Percentiles rank a stretch among this genome's conserved stretches.
These are phyloP conservation scores for Triops cancriformis DNA, from an alignment of 1,140 invertebrate genomes.

Conservation along the genomic window DNA sequence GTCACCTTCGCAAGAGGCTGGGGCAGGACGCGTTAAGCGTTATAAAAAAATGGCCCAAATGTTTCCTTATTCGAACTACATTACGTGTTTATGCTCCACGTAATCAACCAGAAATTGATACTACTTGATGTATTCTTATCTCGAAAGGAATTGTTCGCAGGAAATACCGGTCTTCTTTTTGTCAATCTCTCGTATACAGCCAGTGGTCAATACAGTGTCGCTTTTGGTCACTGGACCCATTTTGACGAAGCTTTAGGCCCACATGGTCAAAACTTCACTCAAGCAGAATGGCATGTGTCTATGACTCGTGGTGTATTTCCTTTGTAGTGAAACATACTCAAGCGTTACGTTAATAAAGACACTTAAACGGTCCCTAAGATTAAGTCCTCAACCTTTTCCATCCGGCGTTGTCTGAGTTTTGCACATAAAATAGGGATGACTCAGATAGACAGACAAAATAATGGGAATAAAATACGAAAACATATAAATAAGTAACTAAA, in stretches of 20 bases:
- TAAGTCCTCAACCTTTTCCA: background rate
- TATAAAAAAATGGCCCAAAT: background rate
- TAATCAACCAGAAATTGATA: background rate
- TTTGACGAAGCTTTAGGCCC: background rate
- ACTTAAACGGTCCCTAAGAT: background rate
- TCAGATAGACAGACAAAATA: too few species aligned
- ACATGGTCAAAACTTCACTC: slow-evolving; percentile 6
- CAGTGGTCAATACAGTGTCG: background rate
- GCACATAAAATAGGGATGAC: too few species aligned
- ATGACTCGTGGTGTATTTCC: background rate
- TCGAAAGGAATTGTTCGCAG: background rate
- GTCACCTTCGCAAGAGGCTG: background rate
- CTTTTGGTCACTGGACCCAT: background rate
- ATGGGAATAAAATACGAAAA: too few species aligned
- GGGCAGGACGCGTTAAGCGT: background rate
- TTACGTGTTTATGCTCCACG: background rate
- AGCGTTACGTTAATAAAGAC: background rate
- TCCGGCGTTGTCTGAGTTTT: background rate
- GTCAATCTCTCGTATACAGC: background rate
- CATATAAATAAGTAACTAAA: too few species aligned
- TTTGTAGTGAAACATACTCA: background rate
- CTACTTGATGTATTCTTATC: background rate
- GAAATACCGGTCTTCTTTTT: background rate
- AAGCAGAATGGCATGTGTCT: slow-evolving; percentile 6
- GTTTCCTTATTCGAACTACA: background rate